Evolutionary conservation across 2,888 invertebrate genomes (phyloP), one percentile per base, ranked within the genome.

Genomic region (Aricia artaxerxes): DNA sequence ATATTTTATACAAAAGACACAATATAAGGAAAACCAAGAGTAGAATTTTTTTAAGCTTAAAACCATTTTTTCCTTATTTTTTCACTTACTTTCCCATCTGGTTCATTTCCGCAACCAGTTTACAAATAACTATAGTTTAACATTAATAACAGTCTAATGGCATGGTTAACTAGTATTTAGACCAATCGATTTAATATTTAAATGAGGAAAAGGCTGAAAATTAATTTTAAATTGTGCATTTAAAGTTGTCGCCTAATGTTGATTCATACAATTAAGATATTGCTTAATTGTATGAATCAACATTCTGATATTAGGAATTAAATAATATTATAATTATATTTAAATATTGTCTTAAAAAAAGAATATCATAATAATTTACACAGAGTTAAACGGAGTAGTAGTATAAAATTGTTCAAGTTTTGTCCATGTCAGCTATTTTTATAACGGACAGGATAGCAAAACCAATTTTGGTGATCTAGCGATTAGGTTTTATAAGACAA

Each of bases 11-110:
- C 16, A 57, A 57, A 49, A 9, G 2, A 2, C 9, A 7, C 3
- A 9, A 9, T 49, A 49, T 2, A 6, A 49, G 9, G 9, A 49
- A 49, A 49, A 49, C 49, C 49, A 49, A 44, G 7, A 7, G 44
- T 44, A 44, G 9, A 1, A n/a, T n/a, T n/a, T n/a, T n/a, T n/a
- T n/a, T n/a, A n/a, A n/a, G n/a, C n/a, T n/a, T n/a, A n/a, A n/a
- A n/a, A n/a, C n/a, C n/a, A n/a, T 57, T 57, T 73, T 73, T n/a
- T 73, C n/a, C 38, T 44, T n/a, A 40, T 38, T 13, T 73, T 72
- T 73, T 73, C 13, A n/a, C n/a, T 16, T 40, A n/a, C 44, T 73
- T 44, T n/a, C 73, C 38, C 44, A 73, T 73, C 73, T 73, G 38
- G 13, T n/a, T 38, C 16, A 4, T 73, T 6, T 6, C 73, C n/a